Conservation (phyloP, 2,113 vertebrate genomes). For the Microcebus tavaratra region DNA sequence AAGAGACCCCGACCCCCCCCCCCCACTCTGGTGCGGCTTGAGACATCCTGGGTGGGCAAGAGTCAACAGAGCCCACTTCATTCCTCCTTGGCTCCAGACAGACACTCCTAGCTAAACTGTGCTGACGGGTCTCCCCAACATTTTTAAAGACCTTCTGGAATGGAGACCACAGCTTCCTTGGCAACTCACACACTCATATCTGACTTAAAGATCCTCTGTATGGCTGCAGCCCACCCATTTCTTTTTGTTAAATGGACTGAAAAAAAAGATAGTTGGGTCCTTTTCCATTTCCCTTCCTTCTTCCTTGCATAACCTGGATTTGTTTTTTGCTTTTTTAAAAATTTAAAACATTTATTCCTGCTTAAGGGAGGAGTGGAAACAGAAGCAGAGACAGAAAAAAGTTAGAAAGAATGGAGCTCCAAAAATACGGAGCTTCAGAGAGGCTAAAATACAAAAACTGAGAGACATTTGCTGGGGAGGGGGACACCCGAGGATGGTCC, state of each 20-base stretch:
- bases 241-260: not conserved
- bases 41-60: no score
- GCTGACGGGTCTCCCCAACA: not conserved
- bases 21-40: not conserved
- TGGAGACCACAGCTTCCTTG: not conserved
- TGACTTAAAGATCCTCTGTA: not conserved
- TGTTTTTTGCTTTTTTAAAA: not conserved
- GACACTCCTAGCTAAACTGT: not conserved
- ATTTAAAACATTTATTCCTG: not conserved
- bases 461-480: no score
- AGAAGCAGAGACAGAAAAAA: conserved; percentile 2
- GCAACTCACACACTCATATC: not conserved
- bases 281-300: not conserved
- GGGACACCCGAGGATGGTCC: not conserved
- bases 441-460: not conserved
- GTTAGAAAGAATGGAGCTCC: not conserved
- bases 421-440: not conserved
- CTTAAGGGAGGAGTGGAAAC: not conserved
- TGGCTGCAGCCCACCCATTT: not conserved
- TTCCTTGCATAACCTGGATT: not conserved
- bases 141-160: conserved; percentile 14
- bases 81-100: not conserved
- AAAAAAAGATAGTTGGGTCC: conserved; percentile 5
- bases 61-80: not conserved
- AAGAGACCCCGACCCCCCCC: not conserved